Percentiles rank a stretch among this genome's conserved stretches.
These are phyloP conservation scores for Ciconia maguari DNA, from an alignment of 2,113 vertebrate species.

Conservation along the genomic window DNA sequence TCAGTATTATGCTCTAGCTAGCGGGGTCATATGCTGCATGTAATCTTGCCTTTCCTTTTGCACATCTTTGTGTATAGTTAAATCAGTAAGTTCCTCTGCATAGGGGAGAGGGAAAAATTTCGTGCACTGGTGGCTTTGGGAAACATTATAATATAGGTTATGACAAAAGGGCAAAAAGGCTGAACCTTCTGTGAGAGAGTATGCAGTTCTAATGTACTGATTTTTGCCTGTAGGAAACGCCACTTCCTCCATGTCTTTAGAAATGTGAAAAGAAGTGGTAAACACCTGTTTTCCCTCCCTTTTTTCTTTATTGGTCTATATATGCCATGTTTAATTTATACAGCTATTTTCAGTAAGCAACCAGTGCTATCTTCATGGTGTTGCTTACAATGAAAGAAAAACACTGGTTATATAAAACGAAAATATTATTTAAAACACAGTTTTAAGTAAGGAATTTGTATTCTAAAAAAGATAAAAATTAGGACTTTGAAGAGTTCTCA, in stretches of 20 bases:
- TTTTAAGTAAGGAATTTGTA: neutral
- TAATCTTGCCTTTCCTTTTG: neutral
- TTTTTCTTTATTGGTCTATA: neutral
- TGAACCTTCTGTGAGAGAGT: neutral
- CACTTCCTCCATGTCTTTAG: neutral
- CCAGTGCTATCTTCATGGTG: neutral
- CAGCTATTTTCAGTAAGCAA: neutral
- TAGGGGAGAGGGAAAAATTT: neutral
- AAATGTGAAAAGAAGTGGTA: neutral
- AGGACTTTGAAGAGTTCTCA: neutral
- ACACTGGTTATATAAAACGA: neutral
- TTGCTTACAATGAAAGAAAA: neutral
- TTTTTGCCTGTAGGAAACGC: neutral
- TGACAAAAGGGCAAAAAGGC: neutral
- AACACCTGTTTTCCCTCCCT: neutral
- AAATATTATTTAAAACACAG: neutral
- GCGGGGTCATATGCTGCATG: neutral
- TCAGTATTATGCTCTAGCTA: neutral
- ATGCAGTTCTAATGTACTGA: neutral
- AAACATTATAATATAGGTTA: neutral
- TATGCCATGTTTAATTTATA: neutral
- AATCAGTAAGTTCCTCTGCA: neutral
- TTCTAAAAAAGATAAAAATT: neutral
- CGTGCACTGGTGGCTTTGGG: neutral
- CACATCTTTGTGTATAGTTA: neutral